Base-by-base conservation (phyloP, 37 sponge, comb jelly and placozoan genomes). In the Hormiphora californensis region DNA sequence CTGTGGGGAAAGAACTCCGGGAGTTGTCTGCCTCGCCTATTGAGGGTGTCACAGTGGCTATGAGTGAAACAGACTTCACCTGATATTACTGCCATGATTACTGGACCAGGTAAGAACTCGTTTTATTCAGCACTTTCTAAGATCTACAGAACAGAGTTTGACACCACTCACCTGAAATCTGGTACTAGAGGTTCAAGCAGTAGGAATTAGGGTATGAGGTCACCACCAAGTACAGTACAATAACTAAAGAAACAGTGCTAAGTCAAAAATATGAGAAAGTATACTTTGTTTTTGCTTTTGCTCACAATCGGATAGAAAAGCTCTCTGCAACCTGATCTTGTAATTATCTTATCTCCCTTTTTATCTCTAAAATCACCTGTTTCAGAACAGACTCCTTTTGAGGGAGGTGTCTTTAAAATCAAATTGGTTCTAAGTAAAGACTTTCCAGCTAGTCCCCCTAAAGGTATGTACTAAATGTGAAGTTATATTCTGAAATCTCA, bases 381-480 rank as follows among this genome's bases (percentile, higher is more conserved):
- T 38, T 4, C 85, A 96, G 97, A 85, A 69, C 94, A 89, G 15
- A 96, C 97, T 0, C 97, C 97, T 0, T 96, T 89, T 86, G 94
- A 94, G 87, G 92, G 93, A 0, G 97, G 97, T 5, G 4, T 86
- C 54, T 96, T 96, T 69, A 89, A 59, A 30, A 90, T 96, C 89
- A 96, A 96, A 73, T 85, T 96, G 53, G 92, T 94, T 2, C 89
- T 96, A 2, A 87, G 93, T 2, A 92, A 91, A 53, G 97, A 96
- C 55, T 96, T 92, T 49, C 97, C 97, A 43, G 90, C 93, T 17
- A 43, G 90, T 23, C 97, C 97, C 40, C 97, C 97, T 43, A 92
- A 92, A 90, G 96, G 94, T 94, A 87, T 63, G 63, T 67, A 63
- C 23, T 86, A 53, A 28, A 33, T 15, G 7, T 17, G 0, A 22